Evolutionary conservation across 2,797 vertebrate genomes (phyloP), one percentile per base, ranked within the genome.

Genomic region (Poecilia wingei): DNA sequence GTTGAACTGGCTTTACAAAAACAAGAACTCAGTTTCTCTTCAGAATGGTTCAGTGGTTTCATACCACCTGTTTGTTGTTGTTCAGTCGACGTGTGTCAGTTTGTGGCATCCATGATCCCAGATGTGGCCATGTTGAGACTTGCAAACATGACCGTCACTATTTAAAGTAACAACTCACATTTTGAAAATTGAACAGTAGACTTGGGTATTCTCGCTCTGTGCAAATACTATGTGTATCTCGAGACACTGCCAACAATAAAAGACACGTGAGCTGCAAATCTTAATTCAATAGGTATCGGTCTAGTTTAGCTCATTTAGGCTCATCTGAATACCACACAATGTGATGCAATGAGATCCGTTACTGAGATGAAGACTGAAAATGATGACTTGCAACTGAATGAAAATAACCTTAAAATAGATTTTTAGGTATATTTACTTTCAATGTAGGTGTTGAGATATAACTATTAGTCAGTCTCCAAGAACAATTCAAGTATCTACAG

Each of bases 1-100:
- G 41, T 46, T 70, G 6, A 70, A 70, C 43, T 46, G 25, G n/a
- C 43, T 70, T 46, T 16, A 70, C 43, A n/a, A 70, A 70, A 70
- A 28, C 43, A 45, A 16, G 1, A 70, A 45, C 25, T 43, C 10
- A 13, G 8, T 41, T 69, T 68, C 36, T 68, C 20, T 41, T 25
- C 4, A 43, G 39, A 69, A 3, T n/a, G 25, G 4, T n/a, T n/a
- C 39, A 43, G 9, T 41, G 39, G 22, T 69, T 43, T 69, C 10
- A 43, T 68, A 12, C 68, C 22, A 45, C 68, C 12, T 46, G 25
- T 1, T 41, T 12, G 66, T 43, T 43, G 39, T 25, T 14, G 13
- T 28, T 70, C 43, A 6, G 5, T 46, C 3, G 43, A 28, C 10
- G 14, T n/a, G 39, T 46, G 41, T 70, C 68, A 70, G 43, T 46